Conservation (phyloP, 2,888 invertebrate species). For the Ptilodon capucinus region DNA sequence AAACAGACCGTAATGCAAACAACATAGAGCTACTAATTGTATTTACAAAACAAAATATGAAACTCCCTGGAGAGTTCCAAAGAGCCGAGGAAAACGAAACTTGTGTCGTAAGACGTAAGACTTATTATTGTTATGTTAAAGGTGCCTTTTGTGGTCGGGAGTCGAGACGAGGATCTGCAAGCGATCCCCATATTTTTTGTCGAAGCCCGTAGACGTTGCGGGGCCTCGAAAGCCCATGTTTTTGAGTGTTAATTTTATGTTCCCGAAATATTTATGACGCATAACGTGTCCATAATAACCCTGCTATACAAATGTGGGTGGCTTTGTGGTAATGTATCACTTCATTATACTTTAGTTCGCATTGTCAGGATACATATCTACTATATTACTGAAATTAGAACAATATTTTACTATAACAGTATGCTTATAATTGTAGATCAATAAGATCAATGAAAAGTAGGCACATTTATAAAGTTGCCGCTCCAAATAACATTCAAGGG, state of each 20-base stretch:
- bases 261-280: slow-evolving; percentile 82
- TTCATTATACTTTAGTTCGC: slow-evolving; percentile 61
- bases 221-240: slow-evolving; percentile 80
- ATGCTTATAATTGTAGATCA: slow-evolving; percentile 7
- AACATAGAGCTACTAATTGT: slow-evolving; percentile 57
- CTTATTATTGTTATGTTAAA: slow-evolving; percentile 17
- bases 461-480: too few species aligned
- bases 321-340: slow-evolving; percentile 73
- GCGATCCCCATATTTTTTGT: slow-evolving; percentile 76
- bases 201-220: slow-evolving; percentile 73
- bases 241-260: slow-evolving; percentile 82
- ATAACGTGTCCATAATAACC: slow-evolving; percentile 78
- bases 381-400: not conserved
- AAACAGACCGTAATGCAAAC: slow-evolving; percentile 67
- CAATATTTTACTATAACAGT: not conserved
- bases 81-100: slow-evolving; percentile 33
- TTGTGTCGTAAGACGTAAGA: slow-evolving; percentile 27
- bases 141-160: slow-evolving; percentile 48
- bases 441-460: too few species aligned
- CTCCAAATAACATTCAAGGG: too few species aligned
- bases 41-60: slow-evolving; percentile 39
- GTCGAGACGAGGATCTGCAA: slow-evolving; percentile 67
- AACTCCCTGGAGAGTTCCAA: slow-evolving; percentile 30
- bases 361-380: slow-evolving; percentile 22
- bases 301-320: slow-evolving; percentile 80